phyloP scores from a whole-genome alignment of 1,140 invertebrate species.

The Ladona fulva region DNA sequence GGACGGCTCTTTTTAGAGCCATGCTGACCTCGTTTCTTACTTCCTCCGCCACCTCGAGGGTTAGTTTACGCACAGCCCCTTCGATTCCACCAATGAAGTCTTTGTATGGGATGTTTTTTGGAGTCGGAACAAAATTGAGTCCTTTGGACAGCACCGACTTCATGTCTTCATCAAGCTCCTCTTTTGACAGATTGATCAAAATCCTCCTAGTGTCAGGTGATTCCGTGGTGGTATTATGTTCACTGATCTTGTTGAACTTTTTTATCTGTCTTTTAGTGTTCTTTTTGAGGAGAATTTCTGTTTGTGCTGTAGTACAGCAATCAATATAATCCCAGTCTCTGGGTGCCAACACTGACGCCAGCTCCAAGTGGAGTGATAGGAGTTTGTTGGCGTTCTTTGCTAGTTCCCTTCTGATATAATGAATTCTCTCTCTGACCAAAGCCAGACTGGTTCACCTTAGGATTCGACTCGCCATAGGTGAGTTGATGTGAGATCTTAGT shows the following conservation, averaged over 20 bases:
- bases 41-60: not conserved
- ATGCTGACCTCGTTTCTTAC: not conserved
- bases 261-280: not conserved
- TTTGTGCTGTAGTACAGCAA: not conserved
- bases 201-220: not conserved
- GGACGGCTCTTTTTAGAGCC: not conserved
- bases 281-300: not conserved
- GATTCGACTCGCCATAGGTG: not conserved
- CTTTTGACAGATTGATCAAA: not conserved
- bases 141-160: not conserved
- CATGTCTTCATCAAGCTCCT: not conserved
- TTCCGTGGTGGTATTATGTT: not conserved
- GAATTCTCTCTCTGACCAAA: not conserved
- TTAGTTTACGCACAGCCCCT: not conserved
- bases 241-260: not conserved
- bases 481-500: not conserved
- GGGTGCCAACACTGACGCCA: not conserved
- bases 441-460: not conserved
- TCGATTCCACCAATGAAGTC: not conserved
- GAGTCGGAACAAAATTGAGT: not conserved
- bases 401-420: not conserved
- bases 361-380: not conserved
- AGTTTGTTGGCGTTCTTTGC: not conserved
- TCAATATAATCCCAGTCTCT: slow-evolving; percentile 1
- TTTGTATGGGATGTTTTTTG: not conserved